Conservation (phyloP, 2,888 invertebrate genomes). For the Gibbula magus region DNA sequence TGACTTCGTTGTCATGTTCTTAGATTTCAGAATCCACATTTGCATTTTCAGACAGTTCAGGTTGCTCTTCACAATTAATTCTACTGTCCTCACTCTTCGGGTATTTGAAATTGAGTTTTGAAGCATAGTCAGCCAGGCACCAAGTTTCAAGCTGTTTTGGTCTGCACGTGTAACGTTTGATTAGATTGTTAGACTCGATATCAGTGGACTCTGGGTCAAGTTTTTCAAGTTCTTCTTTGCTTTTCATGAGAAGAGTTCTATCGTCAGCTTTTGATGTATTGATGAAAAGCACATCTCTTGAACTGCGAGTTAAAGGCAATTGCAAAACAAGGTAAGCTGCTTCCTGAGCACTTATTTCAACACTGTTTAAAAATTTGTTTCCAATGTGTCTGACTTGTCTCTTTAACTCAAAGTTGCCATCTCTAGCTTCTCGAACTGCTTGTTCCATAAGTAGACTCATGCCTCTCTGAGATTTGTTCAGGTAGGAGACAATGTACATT, state of each 20-base stretch:
- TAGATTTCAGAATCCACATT: not conserved
- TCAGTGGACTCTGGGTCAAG: conserved; percentile 43
- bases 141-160: conserved; percentile 32
- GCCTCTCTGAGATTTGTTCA: conserved; percentile 46
- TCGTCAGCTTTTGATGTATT: conserved; percentile 52
- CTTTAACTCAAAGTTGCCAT: conserved; percentile 34
- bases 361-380: conserved; percentile 54
- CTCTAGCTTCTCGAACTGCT: conserved; percentile 41
- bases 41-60: too few relatives aligned
- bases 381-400: conserved; percentile 47
- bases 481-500: conserved; percentile 47
- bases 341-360: conserved; percentile 61
- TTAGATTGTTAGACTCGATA: conserved; percentile 36
- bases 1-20: conserved; percentile 22
- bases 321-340: conserved; percentile 50
- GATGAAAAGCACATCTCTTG: conserved; percentile 45
- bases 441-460: conserved; percentile 47
- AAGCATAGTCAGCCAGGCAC: conserved; percentile 42
- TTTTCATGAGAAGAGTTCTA: conserved; percentile 52
- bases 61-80: too few relatives aligned
- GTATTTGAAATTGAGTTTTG: conserved; percentile 29
- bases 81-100: too few relatives aligned
- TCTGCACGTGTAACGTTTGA: conserved; percentile 41
- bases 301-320: conserved; percentile 47
- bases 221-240: conserved; percentile 40